Evolutionary conservation across 2,888 invertebrate genomes (phyloP).

Genomic region (Zaprionus bogoriensis): DNA sequence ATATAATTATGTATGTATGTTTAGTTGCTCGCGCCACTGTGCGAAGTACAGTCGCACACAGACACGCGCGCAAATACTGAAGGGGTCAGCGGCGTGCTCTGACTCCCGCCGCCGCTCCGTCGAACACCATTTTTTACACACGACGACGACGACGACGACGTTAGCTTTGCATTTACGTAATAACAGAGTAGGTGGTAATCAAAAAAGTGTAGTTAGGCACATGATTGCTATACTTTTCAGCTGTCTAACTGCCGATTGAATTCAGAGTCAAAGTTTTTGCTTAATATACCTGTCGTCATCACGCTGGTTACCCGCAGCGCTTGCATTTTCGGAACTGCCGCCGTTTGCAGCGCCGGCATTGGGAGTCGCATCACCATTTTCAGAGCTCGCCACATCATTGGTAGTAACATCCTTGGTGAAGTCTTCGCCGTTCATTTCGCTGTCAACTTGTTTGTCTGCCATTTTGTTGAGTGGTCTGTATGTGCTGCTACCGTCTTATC

Average conservation of each 20-base stretch:
- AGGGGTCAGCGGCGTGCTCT: conserved; percentile 54
- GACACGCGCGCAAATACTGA: conserved; percentile 70
- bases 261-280: conserved; percentile 18
- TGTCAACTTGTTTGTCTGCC: conserved; percentile 85
- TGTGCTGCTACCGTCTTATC: conserved; percentile 47
- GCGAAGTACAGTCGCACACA: conserved; percentile 78
- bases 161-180: conserved; percentile 77
- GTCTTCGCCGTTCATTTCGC: conserved; percentile 90
- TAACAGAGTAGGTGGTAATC: conserved; percentile 57
- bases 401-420: conserved; percentile 89
- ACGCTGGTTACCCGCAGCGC: conserved; percentile 82
- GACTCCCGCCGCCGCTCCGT: conserved; percentile 54
- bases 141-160: conserved; percentile 59
- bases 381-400: conserved; percentile 80
- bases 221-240: conserved; percentile 48
- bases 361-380: conserved; percentile 86
- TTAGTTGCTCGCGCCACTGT: conserved; percentile 24
- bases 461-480: conserved; percentile 75
- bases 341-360: conserved; percentile 83
- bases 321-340: conserved; percentile 66
- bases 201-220: conserved; percentile 59
- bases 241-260: conserved; percentile 19
- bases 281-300: conserved; percentile 90
- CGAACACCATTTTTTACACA: conserved; percentile 54
- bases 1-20: conserved; percentile 48